These are phyloP conservation scores for Perca schrenkii DNA, from an alignment of 2,113 vertebrate genomes.

Conservation along the genomic window DNA sequence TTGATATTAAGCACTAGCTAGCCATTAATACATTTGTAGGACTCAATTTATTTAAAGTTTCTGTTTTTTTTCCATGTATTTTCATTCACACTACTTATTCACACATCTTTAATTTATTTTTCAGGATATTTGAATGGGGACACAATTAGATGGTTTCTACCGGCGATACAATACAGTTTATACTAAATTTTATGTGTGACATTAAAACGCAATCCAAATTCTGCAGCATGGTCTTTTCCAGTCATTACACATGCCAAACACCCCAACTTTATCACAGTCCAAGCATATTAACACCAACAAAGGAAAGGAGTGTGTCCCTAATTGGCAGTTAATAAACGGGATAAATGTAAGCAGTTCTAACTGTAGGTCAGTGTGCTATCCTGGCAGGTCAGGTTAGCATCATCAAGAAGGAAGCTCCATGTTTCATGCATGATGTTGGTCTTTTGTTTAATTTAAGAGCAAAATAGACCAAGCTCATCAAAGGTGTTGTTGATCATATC, in stretches of 20 bases:
- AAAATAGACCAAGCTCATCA: conserved; percentile 20
- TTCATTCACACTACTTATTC: not conserved
- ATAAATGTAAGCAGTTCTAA: not conserved
- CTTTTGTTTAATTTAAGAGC: conserved; percentile 44
- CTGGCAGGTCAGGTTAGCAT: conserved; percentile 32
- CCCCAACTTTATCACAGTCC: not conserved
- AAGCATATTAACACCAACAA: conserved; percentile 12
- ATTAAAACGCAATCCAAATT: not conserved
- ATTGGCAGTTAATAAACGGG: not conserved
- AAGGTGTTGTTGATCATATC: conserved; percentile 60
- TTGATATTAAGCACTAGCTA: not conserved
- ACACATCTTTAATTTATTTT: not conserved
- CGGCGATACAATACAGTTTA: not conserved
- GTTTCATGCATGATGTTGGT: conserved; percentile 61
- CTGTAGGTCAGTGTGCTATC: conserved; percentile 25
- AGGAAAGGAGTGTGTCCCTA: not conserved
- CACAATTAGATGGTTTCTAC: not conserved
- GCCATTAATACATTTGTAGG: not conserved
- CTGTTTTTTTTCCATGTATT: not conserved
- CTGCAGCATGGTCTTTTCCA: not conserved
- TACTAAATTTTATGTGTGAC: not conserved
- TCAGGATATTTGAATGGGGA: not conserved
- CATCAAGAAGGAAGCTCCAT: conserved; percentile 27
- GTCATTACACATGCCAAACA: not conserved
- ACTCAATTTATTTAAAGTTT: not conserved